These are phyloP conservation scores for Pseudopleuronectes americanus DNA, from an alignment of 2,797 vertebrate species.

Conservation along the genomic window DNA sequence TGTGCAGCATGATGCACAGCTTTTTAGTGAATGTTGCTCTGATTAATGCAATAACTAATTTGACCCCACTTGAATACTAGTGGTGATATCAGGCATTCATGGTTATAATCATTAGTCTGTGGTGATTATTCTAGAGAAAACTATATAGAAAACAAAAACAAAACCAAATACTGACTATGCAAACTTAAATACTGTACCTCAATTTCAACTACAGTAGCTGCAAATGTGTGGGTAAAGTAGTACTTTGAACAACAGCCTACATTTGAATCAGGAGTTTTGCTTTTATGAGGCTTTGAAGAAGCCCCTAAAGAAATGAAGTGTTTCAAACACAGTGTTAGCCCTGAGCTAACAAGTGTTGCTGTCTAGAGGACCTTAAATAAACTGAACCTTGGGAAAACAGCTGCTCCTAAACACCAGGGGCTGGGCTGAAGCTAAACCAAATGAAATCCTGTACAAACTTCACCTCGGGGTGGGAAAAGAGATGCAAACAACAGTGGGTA, in stretches of 20 bases:
- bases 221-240: background rate
- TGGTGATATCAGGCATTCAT: background rate
- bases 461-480: constrained; percentile 4
- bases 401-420: constrained; percentile 51
- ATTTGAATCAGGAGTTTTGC: constrained; percentile 25
- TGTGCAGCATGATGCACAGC: background rate
- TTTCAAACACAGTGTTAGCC: constrained; percentile 46
- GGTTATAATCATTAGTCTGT: constrained; percentile 20
- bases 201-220: constrained; percentile 2
- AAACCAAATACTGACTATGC: constrained; percentile 16
- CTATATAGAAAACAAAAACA: constrained; percentile 8
- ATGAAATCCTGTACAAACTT: constrained; percentile 37
- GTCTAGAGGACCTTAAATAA: constrained; percentile 57
- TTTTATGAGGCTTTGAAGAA: constrained; percentile 51
- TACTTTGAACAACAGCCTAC: constrained; percentile 32
- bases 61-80: background rate
- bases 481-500: constrained; percentile 26
- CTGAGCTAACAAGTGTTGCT: constrained; percentile 54
- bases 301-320: constrained; percentile 46
- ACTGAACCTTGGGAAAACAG: constrained; percentile 56
- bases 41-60: constrained; percentile 10
- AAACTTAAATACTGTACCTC: constrained; percentile 16
- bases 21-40: background rate
- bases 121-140: constrained; percentile 18
- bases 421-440: constrained; percentile 21